A percentile compares a stretch with the other conserved stretches of the same genome.
Evolutionary conservation across 2,797 vertebrate genomes (phyloP).

Genomic region (Esox lucius): DNA sequence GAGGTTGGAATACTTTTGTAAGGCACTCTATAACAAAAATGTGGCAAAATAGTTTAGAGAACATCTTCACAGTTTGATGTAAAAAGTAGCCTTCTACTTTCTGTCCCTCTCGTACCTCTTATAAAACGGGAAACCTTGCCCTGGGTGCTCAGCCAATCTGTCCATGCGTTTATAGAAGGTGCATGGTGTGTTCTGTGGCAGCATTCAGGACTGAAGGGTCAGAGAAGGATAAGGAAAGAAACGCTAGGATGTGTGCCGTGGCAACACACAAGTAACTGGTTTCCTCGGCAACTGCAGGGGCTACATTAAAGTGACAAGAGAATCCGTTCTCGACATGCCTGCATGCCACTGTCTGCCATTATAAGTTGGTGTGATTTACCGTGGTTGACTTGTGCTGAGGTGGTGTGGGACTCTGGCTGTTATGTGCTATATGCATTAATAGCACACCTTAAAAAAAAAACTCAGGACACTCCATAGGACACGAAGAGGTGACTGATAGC

Average conservation of each 20-base stretch:
- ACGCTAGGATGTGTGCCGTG: neutral
- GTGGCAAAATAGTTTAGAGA: neutral
- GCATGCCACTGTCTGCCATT: conserved; percentile 6
- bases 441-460: neutral
- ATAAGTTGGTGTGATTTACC: neutral
- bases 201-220: neutral
- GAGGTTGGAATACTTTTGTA: too few species aligned
- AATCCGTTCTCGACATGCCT: conserved; percentile 18
- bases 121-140: neutral
- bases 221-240: neutral
- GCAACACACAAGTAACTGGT: conserved; percentile 17
- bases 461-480: neutral
- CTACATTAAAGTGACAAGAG: conserved; percentile 13
- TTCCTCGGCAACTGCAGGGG: conserved; percentile 29
- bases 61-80: neutral
- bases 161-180: neutral
- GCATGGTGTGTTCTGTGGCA: neutral
- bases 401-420: neutral
- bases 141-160: neutral
- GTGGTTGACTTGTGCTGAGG: neutral
- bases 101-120: neutral
- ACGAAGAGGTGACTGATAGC: neutral
- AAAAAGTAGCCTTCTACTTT: neutral
- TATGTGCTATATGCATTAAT: neutral
- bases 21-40: neutral